phyloP scores from a whole-genome alignment of 2,113 vertebrate genomes.

The Setophaga petechia region DNA sequence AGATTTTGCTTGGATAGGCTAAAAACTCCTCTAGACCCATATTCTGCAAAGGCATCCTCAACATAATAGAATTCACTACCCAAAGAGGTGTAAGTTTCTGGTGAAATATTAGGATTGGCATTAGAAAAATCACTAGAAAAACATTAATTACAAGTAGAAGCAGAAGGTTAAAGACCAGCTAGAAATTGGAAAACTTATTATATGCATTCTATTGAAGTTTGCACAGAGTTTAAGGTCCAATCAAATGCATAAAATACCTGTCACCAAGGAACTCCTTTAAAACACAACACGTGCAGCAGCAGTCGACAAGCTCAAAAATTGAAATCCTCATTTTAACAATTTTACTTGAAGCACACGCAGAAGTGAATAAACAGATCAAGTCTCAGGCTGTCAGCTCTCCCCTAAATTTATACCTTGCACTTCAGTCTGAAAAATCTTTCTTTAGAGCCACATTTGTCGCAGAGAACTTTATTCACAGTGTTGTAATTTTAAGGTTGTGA shows the following conservation, averaged over 20 bases:
- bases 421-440: background rate
- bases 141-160: background rate
- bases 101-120: background rate
- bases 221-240: background rate
- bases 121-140: background rate
- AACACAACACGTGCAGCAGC: background rate
- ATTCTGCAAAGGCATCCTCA: background rate
- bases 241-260: background rate
- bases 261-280: background rate
- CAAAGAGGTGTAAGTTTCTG: background rate
- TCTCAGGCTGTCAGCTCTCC: background rate
- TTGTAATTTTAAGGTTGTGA: background rate
- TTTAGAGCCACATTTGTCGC: background rate
- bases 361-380: background rate
- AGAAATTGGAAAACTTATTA: background rate
- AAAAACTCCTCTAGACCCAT: background rate
- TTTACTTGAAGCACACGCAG: background rate
- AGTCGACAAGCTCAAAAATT: background rate
- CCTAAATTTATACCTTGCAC: background rate
- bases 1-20: background rate
- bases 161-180: background rate
- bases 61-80: background rate
- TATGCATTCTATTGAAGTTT: background rate
- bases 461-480: background rate
- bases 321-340: background rate